Conservation (phyloP, 2,113 vertebrate genomes). For the Pica pica region DNA sequence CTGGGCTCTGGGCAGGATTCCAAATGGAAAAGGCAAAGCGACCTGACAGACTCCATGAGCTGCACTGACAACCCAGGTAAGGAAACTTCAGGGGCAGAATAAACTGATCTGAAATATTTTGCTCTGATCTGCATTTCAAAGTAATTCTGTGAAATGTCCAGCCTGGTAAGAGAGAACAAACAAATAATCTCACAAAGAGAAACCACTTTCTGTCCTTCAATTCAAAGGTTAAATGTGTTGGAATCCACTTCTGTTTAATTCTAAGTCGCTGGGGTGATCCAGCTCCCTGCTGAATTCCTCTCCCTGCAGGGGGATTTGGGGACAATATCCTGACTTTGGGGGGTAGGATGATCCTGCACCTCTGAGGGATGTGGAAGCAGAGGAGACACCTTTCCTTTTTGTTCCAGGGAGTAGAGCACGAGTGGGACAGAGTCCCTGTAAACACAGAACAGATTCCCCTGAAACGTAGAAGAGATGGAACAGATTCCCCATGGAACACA, state of each 20-base stretch:
- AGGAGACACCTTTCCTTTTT: neutral
- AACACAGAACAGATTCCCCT: neutral
- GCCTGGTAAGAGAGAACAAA: neutral
- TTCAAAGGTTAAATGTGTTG: neutral
- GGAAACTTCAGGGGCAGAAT: neutral
- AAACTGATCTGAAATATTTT: neutral
- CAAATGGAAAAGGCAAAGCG: neutral
- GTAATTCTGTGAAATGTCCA: neutral
- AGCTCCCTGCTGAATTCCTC: neutral
- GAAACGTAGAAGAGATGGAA: neutral
- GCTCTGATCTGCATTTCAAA: neutral
- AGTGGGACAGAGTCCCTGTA: neutral
- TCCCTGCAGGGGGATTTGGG: neutral
- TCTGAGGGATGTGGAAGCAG: neutral
- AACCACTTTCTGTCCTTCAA: neutral
- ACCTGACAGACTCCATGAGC: neutral
- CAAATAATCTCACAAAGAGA: neutral
- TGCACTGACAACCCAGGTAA: neutral
- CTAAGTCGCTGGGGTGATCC: rapidly evolving
- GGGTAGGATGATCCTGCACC: neutral
- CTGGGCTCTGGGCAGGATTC: neutral
- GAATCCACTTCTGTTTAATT: neutral
- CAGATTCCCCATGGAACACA: rapidly evolving
- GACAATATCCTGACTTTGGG: neutral
- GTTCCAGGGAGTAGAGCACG: neutral